phyloP scores from a whole-genome alignment of 2,797 vertebrate genomes.

The Pseudochromis fuscus region DNA sequence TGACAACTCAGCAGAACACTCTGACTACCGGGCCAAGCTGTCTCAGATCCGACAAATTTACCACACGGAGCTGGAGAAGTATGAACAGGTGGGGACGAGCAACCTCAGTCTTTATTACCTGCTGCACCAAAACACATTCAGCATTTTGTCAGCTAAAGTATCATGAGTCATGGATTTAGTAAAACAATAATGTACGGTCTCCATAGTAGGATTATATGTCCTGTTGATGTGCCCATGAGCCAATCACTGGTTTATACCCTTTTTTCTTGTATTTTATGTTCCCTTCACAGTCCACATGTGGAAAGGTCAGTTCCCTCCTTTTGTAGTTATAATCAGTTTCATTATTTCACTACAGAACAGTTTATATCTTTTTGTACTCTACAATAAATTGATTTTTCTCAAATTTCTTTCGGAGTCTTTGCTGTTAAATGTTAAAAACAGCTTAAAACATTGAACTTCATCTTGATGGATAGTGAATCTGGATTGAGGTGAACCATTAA shows the following conservation, averaged over 20 bases:
- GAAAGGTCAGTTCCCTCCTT: background rate
- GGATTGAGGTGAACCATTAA: background rate
- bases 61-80: slow-evolving; percentile 99
- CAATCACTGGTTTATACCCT: background rate
- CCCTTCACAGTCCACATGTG: slow-evolving; percentile 1
- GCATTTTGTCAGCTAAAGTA: background rate
- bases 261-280: slow-evolving; percentile 4
- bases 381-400: too few species aligned
- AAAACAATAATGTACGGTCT: too few species aligned
- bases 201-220: background rate
- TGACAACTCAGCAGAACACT: slow-evolving; percentile 97
- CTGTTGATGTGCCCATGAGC: background rate
- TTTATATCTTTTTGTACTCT: background rate
- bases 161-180: background rate
- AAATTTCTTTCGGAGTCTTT: background rate
- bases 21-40: slow-evolving; percentile 98
- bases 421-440: slow-evolving; percentile 7
- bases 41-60: slow-evolving; percentile 99
- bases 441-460: slow-evolving; percentile 5
- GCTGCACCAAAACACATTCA: slow-evolving; percentile 5
- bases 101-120: slow-evolving; percentile 7
- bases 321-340: background rate
- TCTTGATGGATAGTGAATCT: slow-evolving; percentile 23
- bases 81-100: slow-evolving; percentile 91
- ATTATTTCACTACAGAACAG: background rate